These are phyloP conservation scores for Ichneumoninae sp. DNA, from an alignment of 2,888 invertebrate species.

Conservation along the genomic window DNA sequence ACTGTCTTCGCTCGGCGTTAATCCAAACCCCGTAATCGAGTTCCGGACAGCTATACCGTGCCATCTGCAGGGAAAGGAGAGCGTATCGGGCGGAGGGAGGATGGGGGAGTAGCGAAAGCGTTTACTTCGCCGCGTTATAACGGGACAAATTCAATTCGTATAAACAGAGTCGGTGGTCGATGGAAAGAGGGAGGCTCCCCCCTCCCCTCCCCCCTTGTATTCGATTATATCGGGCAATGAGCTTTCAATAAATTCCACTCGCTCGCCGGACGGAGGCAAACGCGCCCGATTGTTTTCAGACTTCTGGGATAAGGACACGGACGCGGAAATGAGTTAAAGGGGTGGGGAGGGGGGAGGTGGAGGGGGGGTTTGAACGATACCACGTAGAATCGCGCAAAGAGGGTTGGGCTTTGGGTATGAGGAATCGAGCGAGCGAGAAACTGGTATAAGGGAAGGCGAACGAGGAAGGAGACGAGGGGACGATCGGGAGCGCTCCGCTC, in stretches of 20 bases:
- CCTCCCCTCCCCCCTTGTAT: conserved; percentile 14
- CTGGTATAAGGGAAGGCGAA: conserved; percentile 54
- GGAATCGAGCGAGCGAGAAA: conserved; percentile 57
- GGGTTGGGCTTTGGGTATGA: conserved; percentile 45
- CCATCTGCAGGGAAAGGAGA: conserved; percentile 5
- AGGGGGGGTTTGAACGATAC: conserved; percentile 65
- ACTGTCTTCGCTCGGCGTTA: conserved; percentile 58
- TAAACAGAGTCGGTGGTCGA: conserved; percentile 45
- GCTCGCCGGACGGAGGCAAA: conserved; percentile 66
- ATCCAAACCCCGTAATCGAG: conserved; percentile 55
- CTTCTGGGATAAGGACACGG: conserved; percentile 78
- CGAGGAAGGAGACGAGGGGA: conserved; percentile 71
- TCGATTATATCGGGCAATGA: conserved; percentile 61
- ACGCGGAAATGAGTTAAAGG: conserved; percentile 78
- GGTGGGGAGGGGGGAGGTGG: conserved; percentile 43
- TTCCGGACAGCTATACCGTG: neutral
- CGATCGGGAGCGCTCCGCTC: conserved; percentile 74
- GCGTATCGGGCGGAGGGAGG: too few relatives aligned
- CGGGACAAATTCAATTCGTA: conserved; percentile 54
- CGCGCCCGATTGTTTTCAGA: conserved; percentile 78
- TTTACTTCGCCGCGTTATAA: conserved; percentile 29
- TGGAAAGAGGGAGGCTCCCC: neutral
- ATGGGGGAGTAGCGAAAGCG: conserved; percentile 4
- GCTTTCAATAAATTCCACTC: conserved; percentile 80
- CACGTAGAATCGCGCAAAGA: conserved; percentile 72